Evolutionary conservation across 2,888 invertebrate genomes (phyloP), one percentile per base, ranked within the genome.

Genomic region (Drosophila trichaetosa): DNA sequence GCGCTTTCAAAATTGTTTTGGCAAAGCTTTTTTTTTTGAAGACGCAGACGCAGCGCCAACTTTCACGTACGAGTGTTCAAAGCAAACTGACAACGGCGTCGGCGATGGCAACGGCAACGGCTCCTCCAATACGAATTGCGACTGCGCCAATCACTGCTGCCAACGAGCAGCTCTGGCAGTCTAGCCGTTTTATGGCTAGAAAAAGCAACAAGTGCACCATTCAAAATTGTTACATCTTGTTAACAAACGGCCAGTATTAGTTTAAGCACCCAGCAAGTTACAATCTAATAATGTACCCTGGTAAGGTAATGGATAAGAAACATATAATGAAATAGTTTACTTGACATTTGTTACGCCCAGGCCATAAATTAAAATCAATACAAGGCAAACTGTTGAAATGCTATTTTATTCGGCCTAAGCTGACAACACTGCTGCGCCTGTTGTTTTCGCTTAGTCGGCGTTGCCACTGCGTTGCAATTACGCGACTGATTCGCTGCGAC

Each of bases 21-120:
- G 36, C 65, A 63, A 70, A 66, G 67, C 60, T 69, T 69, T 58
- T 2, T 4, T 31, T 54, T 27, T 27, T 51, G 24, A 38, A 56
- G 76, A 62, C 76, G 70, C 76, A 65, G 60, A 42, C 72, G 75
- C 77, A 60, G 69, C 67, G 67, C 13, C 82, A 70, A 89, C 86
- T 82, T 82, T 82, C 83, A 82, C 83, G 80, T 82, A 66, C 71
- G 76, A 87, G 69, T 79, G 83, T 76, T 85, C 73, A 82, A 80
- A 79, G 72, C 81, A 79, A 85, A 87, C 86, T 86, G 70, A 77
- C 74, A 69, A 66, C 79, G 62, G 53, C 75, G 48, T 38, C 64
- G 66, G 54, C 64, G 53, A 46, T 62, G 53, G 51, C 61, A 31
- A 38, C 56, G 56, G 40, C 64, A 54, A 18, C 77, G 58, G 61